These are phyloP conservation scores for Labroides dimidiatus DNA, from an alignment of 2,797 vertebrate genomes.

Conservation along the genomic window DNA sequence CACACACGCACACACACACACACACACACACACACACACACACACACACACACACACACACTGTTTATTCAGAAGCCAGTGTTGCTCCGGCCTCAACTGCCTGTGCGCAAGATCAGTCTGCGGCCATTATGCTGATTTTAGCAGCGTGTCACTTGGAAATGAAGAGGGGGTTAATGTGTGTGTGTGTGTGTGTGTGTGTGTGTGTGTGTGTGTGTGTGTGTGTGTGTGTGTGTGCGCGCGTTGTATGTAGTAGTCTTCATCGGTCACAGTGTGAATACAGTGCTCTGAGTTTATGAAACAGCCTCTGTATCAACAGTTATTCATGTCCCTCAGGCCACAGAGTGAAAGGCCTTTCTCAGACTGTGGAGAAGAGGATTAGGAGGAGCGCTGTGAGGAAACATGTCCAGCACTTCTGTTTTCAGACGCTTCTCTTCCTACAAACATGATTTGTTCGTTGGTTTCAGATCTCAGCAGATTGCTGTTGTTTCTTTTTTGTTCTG, in stretches of 20 bases:
- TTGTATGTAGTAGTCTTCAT: slow-evolving; percentile 60
- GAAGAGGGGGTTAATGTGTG: slow-evolving; percentile 59
- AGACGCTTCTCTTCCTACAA: slow-evolving; percentile 32
- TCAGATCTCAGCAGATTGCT: slow-evolving; percentile 40
- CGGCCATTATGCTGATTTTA: slow-evolving; percentile 70
- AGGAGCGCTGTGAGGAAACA: slow-evolving; percentile 60
- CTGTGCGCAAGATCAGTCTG: slow-evolving; percentile 74
- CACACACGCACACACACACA: too few relatives aligned
- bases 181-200: slow-evolving; percentile 31
- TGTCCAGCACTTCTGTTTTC: slow-evolving; percentile 57
- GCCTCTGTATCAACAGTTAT: slow-evolving; percentile 77
- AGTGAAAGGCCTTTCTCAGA: slow-evolving; percentile 74
- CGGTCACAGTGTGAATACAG: slow-evolving; percentile 77
- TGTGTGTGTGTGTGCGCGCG: slow-evolving; percentile 11
- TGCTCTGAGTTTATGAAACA: slow-evolving; percentile 74
- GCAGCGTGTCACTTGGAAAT: slow-evolving; percentile 67
- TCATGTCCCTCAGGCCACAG: slow-evolving; percentile 73
- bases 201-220: slow-evolving; percentile 5
- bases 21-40: too few relatives aligned
- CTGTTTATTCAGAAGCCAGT: slow-evolving; percentile 68
- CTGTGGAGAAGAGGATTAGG: slow-evolving; percentile 73
- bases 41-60: slow-evolving; percentile 56
- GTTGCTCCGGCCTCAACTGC: slow-evolving; percentile 60
- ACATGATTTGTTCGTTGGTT: slow-evolving; percentile 50
- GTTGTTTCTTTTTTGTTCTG: slow-evolving; percentile 52